Evolutionary conservation across 1,140 invertebrate species (phyloP), one percentile per base, ranked within the genome.

Genomic region (Steinernema khuongi): DNA sequence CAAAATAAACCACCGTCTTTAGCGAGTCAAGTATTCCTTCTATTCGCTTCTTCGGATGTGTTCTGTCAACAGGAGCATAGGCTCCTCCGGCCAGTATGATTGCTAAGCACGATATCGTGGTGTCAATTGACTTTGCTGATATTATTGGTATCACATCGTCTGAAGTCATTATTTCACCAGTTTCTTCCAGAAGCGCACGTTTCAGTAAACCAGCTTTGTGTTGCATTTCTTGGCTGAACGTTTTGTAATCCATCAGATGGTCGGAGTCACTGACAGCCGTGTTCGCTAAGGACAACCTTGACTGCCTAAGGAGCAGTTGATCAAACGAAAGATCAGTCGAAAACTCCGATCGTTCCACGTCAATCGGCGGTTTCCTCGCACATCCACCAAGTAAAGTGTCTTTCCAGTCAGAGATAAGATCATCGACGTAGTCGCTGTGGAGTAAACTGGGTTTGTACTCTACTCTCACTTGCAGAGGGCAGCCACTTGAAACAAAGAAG

Each of bases 41-140:
- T 1, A 44, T 50, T 28, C 75, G 68, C 18, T 30, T 26, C 31
- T 32, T 14, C 11, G 75, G 75, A 30, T 75, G 31, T 1, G 0
- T 29, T 43, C 19, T 22, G 28, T 70, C 67, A 18, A 77, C 32
- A 19, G 76, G 76, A 11, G 75, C n/a, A 33, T 77, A 77, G 11
- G 76, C 74, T 31, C 69, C 76, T 72, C 74, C 76, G 22, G 50
- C 1, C 26, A 30, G 29, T 1, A 67, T 41, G 41, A 77, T 67
- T n/a, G 76, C 69, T 1, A 77, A 28, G 31, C 73, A 75, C 19
- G 19, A 31, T 0, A 71, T n/a, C 28, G 68, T 70, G 18, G 73
- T 74, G 19, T 70, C 31, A 19, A 71, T 66, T 4, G 68, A 66
- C 22, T 72, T 77, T 4, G 28, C 4, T 2, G 69, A 72, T 29